Conservation (phyloP, 2,797 vertebrate species). For the Manis pentadactyla region DNA sequence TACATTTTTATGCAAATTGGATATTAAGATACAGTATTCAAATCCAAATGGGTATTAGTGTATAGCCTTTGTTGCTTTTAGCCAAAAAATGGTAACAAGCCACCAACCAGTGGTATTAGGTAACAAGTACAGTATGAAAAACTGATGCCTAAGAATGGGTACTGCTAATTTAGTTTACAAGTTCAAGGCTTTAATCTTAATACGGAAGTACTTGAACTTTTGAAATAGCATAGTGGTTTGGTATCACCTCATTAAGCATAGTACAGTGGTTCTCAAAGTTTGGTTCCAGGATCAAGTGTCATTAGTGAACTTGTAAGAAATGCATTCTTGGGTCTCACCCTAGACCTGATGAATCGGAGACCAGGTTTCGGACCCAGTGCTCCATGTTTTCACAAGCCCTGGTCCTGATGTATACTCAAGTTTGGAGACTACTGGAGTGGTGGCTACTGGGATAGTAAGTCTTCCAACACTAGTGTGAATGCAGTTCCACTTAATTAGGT, state of each 20-base stretch:
- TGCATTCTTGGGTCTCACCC: neutral
- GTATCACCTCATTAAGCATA: neutral
- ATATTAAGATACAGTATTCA: slow-evolving; percentile 70
- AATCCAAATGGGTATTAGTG: slow-evolving; percentile 40
- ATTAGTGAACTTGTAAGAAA: slow-evolving; percentile 1
- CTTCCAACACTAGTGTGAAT: neutral
- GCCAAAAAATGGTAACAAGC: neutral
- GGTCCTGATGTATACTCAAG: neutral
- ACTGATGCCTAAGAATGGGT: neutral
- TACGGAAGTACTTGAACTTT: slow-evolving; percentile 4
- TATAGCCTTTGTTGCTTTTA: slow-evolving; percentile 52
- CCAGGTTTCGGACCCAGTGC: neutral
- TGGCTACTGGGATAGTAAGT: neutral
- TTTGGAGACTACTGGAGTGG: neutral
- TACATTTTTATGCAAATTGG: slow-evolving; percentile 77
- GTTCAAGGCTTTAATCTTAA: neutral
- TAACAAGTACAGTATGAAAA: neutral
- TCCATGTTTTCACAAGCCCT: neutral
- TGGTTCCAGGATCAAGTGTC: neutral
- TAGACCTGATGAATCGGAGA: neutral
- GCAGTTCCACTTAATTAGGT: neutral
- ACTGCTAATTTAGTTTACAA: neutral
- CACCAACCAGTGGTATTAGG: neutral
- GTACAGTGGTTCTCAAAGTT: neutral
- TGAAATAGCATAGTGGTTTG: neutral